These are phyloP conservation scores for Pampus argenteus DNA, from an alignment of 2,797 vertebrate species.

Conservation along the genomic window DNA sequence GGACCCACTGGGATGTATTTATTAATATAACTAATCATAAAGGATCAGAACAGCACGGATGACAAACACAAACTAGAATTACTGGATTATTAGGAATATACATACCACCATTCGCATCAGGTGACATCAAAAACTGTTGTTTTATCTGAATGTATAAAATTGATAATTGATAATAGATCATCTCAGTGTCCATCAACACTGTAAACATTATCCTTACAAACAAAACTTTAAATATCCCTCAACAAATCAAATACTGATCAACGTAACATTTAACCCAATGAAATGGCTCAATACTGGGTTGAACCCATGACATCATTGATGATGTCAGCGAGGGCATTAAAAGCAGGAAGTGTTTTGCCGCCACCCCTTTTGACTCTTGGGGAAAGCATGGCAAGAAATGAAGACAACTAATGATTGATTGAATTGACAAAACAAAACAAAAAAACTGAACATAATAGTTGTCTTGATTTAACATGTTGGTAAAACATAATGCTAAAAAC, in stretches of 20 bases:
- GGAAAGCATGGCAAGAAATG: neutral
- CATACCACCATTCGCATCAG: neutral
- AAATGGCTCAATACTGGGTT: neutral
- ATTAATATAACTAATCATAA: constrained; percentile 10
- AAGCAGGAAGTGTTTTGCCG: constrained; percentile 6
- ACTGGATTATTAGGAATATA: neutral
- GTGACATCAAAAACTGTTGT: constrained; percentile 7
- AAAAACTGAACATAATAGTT: no score
- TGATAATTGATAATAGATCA: neutral
- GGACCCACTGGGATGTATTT: constrained; percentile 11
- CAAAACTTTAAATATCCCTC: neutral
- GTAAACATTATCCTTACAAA: neutral
- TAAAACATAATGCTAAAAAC: no score
- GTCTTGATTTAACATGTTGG: no score
- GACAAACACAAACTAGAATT: constrained; percentile 16
- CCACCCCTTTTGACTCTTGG: neutral
- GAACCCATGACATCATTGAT: neutral
- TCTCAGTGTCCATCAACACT: no score
- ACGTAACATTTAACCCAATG: neutral
- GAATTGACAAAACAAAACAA: no score
- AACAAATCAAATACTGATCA: neutral
- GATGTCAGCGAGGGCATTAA: neutral
- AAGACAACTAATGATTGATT: no score
- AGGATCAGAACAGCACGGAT: neutral
- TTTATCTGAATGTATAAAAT: constrained; percentile 6